Base-by-base conservation (phyloP, 2,888 invertebrate species). In the Lochmaea capreae region DNA sequence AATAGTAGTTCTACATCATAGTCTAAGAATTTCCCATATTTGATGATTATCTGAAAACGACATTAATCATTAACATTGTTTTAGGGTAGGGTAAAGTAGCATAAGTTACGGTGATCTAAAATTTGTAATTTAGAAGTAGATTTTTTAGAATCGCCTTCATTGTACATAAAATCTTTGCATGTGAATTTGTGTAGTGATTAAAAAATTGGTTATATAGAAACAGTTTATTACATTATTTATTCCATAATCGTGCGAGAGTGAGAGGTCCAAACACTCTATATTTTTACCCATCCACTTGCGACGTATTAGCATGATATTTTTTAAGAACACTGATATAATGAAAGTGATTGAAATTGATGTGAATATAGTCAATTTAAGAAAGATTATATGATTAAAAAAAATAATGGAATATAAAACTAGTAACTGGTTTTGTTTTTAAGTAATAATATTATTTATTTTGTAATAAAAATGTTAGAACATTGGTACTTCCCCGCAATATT, bases 1-100 rank as follows among this genome's bases (percentile, higher is more conserved):
- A 76, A 77, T 58, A 77, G 77, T 67, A 78, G 74, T 67, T 73
- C 75, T 14, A 65, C 68, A 46, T 79, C 76, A 18, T 61, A 71
- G 71, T 5, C 14, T 39, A 39, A 9, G 0, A 39, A 39, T 8
- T 22, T 22, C 22, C 22, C 2, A 22, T 22, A 22, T 39, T 39
- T 39, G 33, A 39, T 9, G 12, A 3, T 10, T 33, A 59, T 22
- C 26, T 33, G 8, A 14, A 22, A 59, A 59, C 14, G 26, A 59
- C 6, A 26, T 11, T 33, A 26, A n/a, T 26, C 26, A 39, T 39
- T 14, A 8, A 8, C 16, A 18, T 10, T 54, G 8, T 26, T 59
- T 33, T 59, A 59, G 59, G 33, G 59, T 59, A 59, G 59, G 59
- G 59, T 59, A 10, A 33, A 6, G 12, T 59, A 59, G 26, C 0